Evolutionary conservation across 2,888 invertebrate species (phyloP).

Genomic region (Philaethria dido): DNA sequence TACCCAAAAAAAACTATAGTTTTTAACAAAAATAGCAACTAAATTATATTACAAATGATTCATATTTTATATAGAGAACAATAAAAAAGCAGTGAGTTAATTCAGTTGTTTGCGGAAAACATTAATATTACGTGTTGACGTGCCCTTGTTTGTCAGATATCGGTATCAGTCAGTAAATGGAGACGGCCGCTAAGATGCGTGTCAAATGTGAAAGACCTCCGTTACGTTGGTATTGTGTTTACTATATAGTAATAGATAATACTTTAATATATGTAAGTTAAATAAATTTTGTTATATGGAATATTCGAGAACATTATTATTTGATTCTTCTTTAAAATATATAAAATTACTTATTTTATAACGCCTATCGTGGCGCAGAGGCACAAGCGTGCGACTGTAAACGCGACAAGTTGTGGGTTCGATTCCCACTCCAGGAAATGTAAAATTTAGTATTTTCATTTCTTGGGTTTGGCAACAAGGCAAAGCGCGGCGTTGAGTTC

Average conservation of each 20-base stretch:
- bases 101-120: constrained; percentile 28
- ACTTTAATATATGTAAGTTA: background rate
- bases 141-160: constrained; percentile 24
- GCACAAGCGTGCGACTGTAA: too few relatives aligned
- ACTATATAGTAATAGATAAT: constrained; percentile 1
- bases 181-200: constrained; percentile 20
- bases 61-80: constrained; percentile 10
- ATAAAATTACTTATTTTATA: too few relatives aligned
- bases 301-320: background rate
- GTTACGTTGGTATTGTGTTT: background rate
- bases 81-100: constrained; percentile 28
- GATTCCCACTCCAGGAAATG: too few relatives aligned
- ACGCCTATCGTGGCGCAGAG: too few relatives aligned
- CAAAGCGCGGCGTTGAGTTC: too few relatives aligned
- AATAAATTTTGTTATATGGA: background rate
- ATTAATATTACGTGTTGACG: background rate
- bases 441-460: too few relatives aligned
- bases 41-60: background rate
- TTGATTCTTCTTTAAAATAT: too few relatives aligned
- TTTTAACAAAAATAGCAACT: too few relatives aligned
- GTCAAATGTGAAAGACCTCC: constrained; percentile 33
- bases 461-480: too few relatives aligned
- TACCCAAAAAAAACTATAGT: too few relatives aligned
- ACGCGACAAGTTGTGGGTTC: too few relatives aligned
- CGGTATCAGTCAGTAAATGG: constrained; percentile 25